Conservation (phyloP, 2,113 vertebrate species). For the Papio anubis region DNA sequence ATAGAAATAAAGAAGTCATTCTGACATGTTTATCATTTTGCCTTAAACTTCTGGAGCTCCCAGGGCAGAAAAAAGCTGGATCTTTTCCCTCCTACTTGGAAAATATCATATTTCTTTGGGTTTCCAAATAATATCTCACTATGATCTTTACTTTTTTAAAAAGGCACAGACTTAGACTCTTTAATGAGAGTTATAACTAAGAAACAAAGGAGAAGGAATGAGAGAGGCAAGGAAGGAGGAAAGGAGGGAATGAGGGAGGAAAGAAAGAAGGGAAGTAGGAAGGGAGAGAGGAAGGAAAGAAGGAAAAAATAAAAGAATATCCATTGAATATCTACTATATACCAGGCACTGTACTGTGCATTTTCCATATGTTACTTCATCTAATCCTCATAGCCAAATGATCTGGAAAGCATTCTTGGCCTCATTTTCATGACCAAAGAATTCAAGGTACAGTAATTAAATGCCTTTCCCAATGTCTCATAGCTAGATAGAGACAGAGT, state of each 20-base stretch:
- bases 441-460: accelerated
- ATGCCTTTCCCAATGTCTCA: neutral
- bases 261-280: neutral
- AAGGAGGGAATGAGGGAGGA: neutral
- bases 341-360: neutral
- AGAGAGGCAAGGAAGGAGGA: too few species aligned
- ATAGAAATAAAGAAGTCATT: conserved; percentile 81
- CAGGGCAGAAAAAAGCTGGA: neutral
- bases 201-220: neutral
- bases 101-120: neutral
- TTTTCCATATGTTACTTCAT: neutral
- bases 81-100: neutral
- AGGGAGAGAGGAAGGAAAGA: too few species aligned
- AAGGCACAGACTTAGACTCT: neutral
- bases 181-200: neutral
- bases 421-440: neutral
- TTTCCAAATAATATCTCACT: conserved; percentile 5
- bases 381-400: neutral
- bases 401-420: neutral
- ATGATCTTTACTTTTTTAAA: neutral
- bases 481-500: neutral
- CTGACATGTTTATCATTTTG: conserved; percentile 68
- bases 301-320: neutral
- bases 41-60: conserved; percentile 71
- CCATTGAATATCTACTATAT: accelerated